These are phyloP conservation scores for Bubo bubo DNA, from an alignment of 2,113 vertebrate genomes.

Conservation along the genomic window DNA sequence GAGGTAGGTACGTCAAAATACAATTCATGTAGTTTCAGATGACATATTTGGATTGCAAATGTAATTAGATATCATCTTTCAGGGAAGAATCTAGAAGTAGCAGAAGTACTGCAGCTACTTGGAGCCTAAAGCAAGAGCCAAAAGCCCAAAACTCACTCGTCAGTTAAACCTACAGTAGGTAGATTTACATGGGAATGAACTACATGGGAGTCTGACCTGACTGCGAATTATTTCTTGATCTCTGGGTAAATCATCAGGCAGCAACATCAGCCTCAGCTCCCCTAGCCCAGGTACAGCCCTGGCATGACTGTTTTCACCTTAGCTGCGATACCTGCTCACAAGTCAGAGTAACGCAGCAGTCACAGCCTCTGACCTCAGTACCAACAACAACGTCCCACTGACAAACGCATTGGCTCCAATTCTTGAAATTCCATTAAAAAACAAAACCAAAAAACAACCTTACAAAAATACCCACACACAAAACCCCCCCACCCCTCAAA, in stretches of 20 bases:
- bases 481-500: too few relatives aligned
- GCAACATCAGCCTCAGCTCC: not conserved
- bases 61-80: not conserved
- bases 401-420: not conserved
- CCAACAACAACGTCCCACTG: not conserved
- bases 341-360: not conserved
- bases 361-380: not conserved
- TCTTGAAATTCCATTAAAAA: not conserved
- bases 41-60: not conserved
- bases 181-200: not conserved
- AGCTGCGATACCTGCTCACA: not conserved
- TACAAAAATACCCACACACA: not conserved
- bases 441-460: not conserved
- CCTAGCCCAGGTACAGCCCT: not conserved
- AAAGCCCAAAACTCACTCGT: not conserved
- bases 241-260: not conserved
- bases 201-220: not conserved
- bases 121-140: not conserved
- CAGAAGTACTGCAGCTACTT: not conserved
- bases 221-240: not conserved
- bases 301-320: not conserved
- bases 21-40: not conserved
- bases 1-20: not conserved
- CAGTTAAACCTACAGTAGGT: not conserved
- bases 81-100: not conserved